Conservation (phyloP, 2,888 invertebrate genomes). For the Lamproptera curius region DNA sequence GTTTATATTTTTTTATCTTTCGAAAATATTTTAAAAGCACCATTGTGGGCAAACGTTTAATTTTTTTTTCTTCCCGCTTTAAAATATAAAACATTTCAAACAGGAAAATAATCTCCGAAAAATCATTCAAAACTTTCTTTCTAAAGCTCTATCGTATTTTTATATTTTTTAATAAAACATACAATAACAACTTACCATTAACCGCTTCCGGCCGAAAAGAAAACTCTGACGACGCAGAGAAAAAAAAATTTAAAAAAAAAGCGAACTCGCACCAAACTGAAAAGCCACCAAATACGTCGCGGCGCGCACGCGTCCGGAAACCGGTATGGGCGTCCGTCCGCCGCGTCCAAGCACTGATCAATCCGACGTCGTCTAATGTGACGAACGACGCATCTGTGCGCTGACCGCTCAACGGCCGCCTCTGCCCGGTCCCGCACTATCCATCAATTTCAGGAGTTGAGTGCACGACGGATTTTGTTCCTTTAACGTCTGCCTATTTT, state of each 20-base stretch:
- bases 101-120: slow-evolving; percentile 32
- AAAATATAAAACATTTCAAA: slow-evolving; percentile 49
- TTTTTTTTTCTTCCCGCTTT: slow-evolving; percentile 37
- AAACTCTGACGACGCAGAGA: no score
- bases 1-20: slow-evolving; percentile 18
- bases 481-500: slow-evolving; percentile 15
- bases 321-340: slow-evolving; percentile 36
- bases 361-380: slow-evolving; percentile 66
- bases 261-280: slow-evolving; percentile 42
- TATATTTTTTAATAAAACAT: no score
- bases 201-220: slow-evolving; percentile 36
- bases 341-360: slow-evolving; percentile 66
- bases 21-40: slow-evolving; percentile 1
- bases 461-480: slow-evolving; percentile 40
- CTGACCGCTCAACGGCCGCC: slow-evolving; percentile 46
- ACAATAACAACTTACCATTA: no score
- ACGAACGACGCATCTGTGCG: slow-evolving; percentile 69
- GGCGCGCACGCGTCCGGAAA: slow-evolving; percentile 39
- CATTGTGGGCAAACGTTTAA: slow-evolving; percentile 27
- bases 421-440: slow-evolving; percentile 59
- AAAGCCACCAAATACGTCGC: slow-evolving; percentile 41
- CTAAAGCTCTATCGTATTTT: slow-evolving; percentile 15
- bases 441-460: slow-evolving; percentile 65
- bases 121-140: slow-evolving; percentile 15
- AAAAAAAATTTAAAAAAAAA: no score